Base-by-base conservation (phyloP, 2,113 vertebrate species). In the Nerophis lumbriciformis region DNA sequence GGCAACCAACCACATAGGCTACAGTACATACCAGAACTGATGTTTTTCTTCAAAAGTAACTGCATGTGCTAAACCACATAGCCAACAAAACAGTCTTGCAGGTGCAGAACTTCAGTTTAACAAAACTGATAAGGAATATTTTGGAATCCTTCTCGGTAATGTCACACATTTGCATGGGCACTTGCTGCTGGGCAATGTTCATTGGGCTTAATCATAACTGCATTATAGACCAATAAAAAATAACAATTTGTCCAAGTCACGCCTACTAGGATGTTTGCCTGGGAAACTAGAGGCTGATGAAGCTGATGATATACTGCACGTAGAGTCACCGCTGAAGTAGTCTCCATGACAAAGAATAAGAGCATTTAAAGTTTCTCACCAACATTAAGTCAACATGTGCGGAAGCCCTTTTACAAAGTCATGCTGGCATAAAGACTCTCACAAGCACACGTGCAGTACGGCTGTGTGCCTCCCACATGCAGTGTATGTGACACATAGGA, bases 401-500 rank as follows among this genome's bases (percentile, higher is more conserved):
- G 38, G 38, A 39, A 55, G 2, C 8, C 8, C 5, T 1, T 54
- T 39, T 42, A 16, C 15, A 39, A 57, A 57, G 54, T 57, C 76
- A 81, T 78, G 48, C 63, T 78, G 81, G 61, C 54, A 78, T 65
- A 53, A 65, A 69, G 63, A 53, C 63, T 73, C 69, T 75, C 77
- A 77, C 77, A 76, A 73, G 75, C 59, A 79, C 78, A 76, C 55
- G 71, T 78, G 79, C 73, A 64, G 58, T 11, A 48, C 6, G 54
- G 61, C 81, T 78, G 81, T 77, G 73, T 80, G 81, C 73, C 73
- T 80, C 77, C 78, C 85, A 83, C 75, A 70, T 73, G 82, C 58
- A 59, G 66, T 53, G 68, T 67, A 67, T 76, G 83, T 88, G 83
- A 87, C 85, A 79, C 85, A 85, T 57, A 69, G 82, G 83, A 86